phyloP scores from a whole-genome alignment of 2,888 invertebrate species.

The Drosophila flavopinicola region DNA sequence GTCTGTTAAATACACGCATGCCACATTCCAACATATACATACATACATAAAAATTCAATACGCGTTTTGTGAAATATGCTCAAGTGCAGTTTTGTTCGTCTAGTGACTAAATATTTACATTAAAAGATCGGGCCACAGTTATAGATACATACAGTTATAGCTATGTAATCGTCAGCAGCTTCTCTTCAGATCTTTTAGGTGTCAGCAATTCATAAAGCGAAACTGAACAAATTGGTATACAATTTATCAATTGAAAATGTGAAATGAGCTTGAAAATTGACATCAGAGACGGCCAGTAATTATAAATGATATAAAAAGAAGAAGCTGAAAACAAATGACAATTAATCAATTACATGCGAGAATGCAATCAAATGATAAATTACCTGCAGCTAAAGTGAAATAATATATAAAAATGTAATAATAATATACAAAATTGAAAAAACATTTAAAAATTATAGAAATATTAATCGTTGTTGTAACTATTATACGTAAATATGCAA shows the following conservation, averaged over 20 bases:
- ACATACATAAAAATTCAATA: conserved; percentile 9
- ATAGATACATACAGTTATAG: conserved; percentile 33
- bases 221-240: conserved; percentile 55
- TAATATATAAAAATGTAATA: not conserved
- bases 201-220: conserved; percentile 43
- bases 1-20: conserved; percentile 42
- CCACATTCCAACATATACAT: conserved; percentile 13
- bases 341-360: conserved; percentile 39
- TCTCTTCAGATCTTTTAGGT: conserved; percentile 58
- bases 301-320: conserved; percentile 12
- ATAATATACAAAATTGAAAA: not conserved
- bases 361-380: conserved; percentile 7
- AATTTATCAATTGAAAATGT: conserved; percentile 64
- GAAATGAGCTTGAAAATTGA: conserved; percentile 35
- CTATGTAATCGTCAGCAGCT: conserved; percentile 60
- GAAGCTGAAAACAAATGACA: conserved; percentile 23
- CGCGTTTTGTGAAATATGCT: conserved; percentile 22
- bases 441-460: not conserved
- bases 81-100: conserved; percentile 14
- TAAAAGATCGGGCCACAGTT: conserved; percentile 3
- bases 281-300: conserved; percentile 37
- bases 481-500: not conserved
- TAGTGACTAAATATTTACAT: conserved; percentile 1
- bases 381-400: not conserved
- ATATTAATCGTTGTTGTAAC: too few relatives aligned